Evolutionary conservation across 2,888 invertebrate species (phyloP), one percentile per base, ranked within the genome.

Genomic region (Synanthedon tipuliformis): DNA sequence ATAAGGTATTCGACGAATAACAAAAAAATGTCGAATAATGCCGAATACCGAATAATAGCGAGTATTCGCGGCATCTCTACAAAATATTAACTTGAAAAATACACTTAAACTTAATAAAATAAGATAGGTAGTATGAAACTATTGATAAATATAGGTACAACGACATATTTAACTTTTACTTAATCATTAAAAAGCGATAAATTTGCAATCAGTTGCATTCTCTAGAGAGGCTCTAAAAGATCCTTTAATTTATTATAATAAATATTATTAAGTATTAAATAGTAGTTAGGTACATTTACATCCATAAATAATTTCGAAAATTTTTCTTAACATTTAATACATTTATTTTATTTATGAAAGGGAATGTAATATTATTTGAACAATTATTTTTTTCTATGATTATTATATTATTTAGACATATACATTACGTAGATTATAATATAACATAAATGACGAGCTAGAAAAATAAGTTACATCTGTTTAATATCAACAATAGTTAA

Each of bases 401-500:
- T 54, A 34, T 34, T 34, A 34, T 34, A 56, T 64, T 61, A 63
- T 63, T 65, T 64, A 61, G 57, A 61, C 62, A 64, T 54, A 23
- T 55, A 57, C 18, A 49, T 16, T 55, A 60, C 53, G 58, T 69
- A 63, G 59, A 61, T 61, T 27, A 52, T 62, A 69, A 64, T 27
- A 52, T 62, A 69, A 64, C 61, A 61, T 52, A 64, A 66, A 63
- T 54, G 53, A 58, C 57, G 60, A 60, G 60, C 57, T 69, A 71
- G 60, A 70, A 72, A 71, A 70, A 72, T 68, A 69, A 62, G 57
- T 59, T 58, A 60, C 57, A 62, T 61, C 54, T 61, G 60, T 57
- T 63, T 54, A 58, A 54, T 56, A 58, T 56, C 51, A 53, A 58
- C 55, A 57, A 57, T 56, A 34, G 34, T 34, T 23, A 34, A 34